Percentiles rank a stretch among this genome's conserved stretches.
Conservation (phyloP, 2,888 invertebrate species). For the Caenorhabditis sinica region DNA sequence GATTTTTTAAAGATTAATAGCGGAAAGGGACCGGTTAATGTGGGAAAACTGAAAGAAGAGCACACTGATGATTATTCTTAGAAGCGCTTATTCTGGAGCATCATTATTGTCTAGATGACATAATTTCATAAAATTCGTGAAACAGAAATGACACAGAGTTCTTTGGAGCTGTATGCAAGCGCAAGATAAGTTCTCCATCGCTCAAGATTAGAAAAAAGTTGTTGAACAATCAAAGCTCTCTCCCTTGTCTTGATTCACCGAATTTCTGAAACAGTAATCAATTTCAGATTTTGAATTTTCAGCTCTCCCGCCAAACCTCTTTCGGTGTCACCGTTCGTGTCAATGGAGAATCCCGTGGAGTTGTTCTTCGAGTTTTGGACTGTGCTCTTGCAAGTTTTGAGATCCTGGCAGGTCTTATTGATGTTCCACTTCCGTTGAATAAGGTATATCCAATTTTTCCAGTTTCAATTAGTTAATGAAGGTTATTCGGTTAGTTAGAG, state of each 20-base stretch:
- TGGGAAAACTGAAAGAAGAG: too few relatives aligned
- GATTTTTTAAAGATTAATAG: neutral
- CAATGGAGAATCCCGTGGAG: constrained; percentile 54
- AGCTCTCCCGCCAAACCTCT: constrained; percentile 75
- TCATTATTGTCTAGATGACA: too few relatives aligned
- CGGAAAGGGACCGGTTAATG: neutral
- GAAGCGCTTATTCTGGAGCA: too few relatives aligned
- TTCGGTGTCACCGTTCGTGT: constrained; percentile 76
- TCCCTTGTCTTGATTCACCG: too few relatives aligned
- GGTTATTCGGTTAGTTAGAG: neutral
- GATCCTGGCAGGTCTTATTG: constrained; percentile 69
- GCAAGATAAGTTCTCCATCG: too few relatives aligned
- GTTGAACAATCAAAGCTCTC: too few relatives aligned
- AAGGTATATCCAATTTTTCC: constrained; percentile 68
- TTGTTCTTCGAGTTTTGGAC: constrained; percentile 70
- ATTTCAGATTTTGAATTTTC: neutral
- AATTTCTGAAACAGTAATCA: neutral
- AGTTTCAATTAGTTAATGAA: neutral
- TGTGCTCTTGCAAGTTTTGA: constrained; percentile 73
- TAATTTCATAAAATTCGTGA: too few relatives aligned
- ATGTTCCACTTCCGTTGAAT: constrained; percentile 73
- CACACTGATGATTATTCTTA: too few relatives aligned
- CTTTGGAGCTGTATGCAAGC: too few relatives aligned
- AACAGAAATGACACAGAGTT: too few relatives aligned
- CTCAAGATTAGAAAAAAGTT: too few relatives aligned